Conservation (phyloP, 2,113 vertebrate species). For the Limnothrissa miodon region DNA sequence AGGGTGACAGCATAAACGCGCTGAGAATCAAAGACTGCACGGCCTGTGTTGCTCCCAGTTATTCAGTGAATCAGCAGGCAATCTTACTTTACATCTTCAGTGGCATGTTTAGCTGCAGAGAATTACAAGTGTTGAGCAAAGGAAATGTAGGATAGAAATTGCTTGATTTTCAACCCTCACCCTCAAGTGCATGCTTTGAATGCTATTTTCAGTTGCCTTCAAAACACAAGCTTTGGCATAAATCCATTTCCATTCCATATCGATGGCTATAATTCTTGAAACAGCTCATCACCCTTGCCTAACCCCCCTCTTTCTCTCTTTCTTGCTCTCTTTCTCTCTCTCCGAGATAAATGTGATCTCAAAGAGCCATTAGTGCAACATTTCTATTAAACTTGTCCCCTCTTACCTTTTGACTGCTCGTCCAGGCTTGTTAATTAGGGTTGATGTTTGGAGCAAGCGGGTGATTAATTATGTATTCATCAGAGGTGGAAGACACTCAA, state of each 20-base stretch:
- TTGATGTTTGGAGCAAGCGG: neutral
- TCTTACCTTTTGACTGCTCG: constrained; percentile 5
- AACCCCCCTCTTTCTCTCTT: neutral
- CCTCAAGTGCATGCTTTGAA: neutral
- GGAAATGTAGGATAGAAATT: neutral
- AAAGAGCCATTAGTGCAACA: neutral
- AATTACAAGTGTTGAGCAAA: constrained; percentile 2
- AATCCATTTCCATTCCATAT: neutral
- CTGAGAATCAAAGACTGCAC: neutral
- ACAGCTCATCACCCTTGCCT: neutral
- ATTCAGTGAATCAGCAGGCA: constrained; percentile 1
- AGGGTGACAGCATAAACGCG: constrained; percentile 4
- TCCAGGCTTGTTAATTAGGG: constrained; percentile 25
- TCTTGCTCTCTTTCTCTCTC: neutral
- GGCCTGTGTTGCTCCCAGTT: neutral
- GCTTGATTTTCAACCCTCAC: neutral
- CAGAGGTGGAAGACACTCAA: neutral
- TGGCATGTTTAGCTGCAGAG: neutral
- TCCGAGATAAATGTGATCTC: neutral
- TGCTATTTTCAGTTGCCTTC: neutral
- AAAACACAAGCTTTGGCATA: neutral
- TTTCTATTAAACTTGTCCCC: constrained; percentile 11
- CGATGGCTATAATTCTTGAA: neutral
- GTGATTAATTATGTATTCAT: constrained; percentile 20
- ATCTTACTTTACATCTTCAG: neutral